A percentile compares a stretch with the other conserved stretches of the same genome.
These are phyloP conservation scores for Paratrypauchen microcephalus DNA, from an alignment of 2,797 vertebrate species.

Conservation along the genomic window DNA sequence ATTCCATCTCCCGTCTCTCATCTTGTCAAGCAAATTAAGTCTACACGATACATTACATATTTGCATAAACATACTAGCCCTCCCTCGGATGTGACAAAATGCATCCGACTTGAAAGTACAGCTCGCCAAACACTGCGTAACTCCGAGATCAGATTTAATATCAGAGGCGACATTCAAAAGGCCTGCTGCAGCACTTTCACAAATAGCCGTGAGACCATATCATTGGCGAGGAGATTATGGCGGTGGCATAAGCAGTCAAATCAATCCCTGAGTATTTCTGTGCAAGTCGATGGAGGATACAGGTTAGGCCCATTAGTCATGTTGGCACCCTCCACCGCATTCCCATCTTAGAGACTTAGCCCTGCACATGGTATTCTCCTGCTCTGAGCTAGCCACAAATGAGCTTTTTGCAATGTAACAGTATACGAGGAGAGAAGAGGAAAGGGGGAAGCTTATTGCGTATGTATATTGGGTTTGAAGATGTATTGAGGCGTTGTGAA, in stretches of 20 bases:
- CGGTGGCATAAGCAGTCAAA: slow-evolving; percentile 69
- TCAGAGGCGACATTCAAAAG: slow-evolving; percentile 40
- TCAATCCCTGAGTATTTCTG: slow-evolving; percentile 74
- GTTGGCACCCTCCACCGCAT: slow-evolving; percentile 60
- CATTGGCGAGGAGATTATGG: slow-evolving; percentile 70
- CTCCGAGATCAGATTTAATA: slow-evolving; percentile 55
- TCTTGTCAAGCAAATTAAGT: background rate
- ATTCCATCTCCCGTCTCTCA: background rate
- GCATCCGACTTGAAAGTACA: slow-evolving; percentile 31
- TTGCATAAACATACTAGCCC: slow-evolving; percentile 3
- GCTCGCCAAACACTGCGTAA: slow-evolving; percentile 16
- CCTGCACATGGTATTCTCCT: slow-evolving; percentile 31
- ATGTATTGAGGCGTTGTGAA: background rate
- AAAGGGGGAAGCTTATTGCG: slow-evolving; percentile 31
- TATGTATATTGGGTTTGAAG: background rate
- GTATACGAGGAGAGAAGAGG: slow-evolving; percentile 8
- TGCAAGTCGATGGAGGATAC: slow-evolving; percentile 66
- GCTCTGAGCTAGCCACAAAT: slow-evolving; percentile 37
- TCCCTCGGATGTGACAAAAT: slow-evolving; percentile 24
- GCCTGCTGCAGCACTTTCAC: slow-evolving; percentile 58
- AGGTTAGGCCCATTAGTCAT: slow-evolving; percentile 75
- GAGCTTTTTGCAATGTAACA: slow-evolving; percentile 20
- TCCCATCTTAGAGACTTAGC: slow-evolving; percentile 33
- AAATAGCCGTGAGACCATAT: slow-evolving; percentile 60
- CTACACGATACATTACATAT: background rate